Percentiles rank a stretch among this genome's conserved stretches.
Conservation (phyloP, 2,888 invertebrate genomes). For the Tanytarsus gracilentus region DNA sequence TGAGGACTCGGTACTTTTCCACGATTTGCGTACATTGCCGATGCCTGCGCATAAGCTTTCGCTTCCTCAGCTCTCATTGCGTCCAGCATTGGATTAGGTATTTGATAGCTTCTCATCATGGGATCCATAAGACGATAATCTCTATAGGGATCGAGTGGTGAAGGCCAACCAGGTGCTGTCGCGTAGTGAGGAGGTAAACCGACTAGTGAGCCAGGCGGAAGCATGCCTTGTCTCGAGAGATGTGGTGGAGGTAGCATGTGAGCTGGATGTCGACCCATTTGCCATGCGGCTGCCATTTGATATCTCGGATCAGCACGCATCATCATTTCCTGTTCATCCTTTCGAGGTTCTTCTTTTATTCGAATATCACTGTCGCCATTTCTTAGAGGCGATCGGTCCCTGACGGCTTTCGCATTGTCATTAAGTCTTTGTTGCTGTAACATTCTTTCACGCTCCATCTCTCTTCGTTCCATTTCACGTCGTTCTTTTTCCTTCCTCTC, state of each 20-base stretch:
- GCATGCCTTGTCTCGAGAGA: slow-evolving; percentile 47
- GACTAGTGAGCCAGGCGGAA: slow-evolving; percentile 44
- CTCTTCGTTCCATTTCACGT: slow-evolving; percentile 50
- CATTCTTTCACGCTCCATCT: slow-evolving; percentile 53
- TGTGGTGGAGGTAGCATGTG: slow-evolving; percentile 47
- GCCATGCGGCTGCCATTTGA: slow-evolving; percentile 42
- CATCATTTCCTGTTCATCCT: slow-evolving; percentile 48
- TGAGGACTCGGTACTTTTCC: slow-evolving; percentile 40
- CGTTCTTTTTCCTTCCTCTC: slow-evolving; percentile 48
- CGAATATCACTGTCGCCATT: slow-evolving; percentile 50
- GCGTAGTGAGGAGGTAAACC: slow-evolving; percentile 47
- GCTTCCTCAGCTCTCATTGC: slow-evolving; percentile 71
- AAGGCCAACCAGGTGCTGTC: slow-evolving; percentile 47
- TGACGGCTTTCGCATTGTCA: slow-evolving; percentile 43
- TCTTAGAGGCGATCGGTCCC: slow-evolving; percentile 67
- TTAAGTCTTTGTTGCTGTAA: slow-evolving; percentile 51
- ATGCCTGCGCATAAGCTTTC: slow-evolving; percentile 58
- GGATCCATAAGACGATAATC: slow-evolving; percentile 57
- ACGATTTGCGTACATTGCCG: slow-evolving; percentile 41
- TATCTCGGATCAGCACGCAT: slow-evolving; percentile 49
- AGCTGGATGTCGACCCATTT: slow-evolving; percentile 46
- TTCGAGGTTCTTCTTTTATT: slow-evolving; percentile 56
- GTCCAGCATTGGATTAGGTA: slow-evolving; percentile 64
- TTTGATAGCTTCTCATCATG: slow-evolving; percentile 50
- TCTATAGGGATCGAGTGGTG: slow-evolving; percentile 53